These are phyloP conservation scores for Eupristina koningsbergeri DNA, from an alignment of 1,140 invertebrate species.

Conservation along the genomic window DNA sequence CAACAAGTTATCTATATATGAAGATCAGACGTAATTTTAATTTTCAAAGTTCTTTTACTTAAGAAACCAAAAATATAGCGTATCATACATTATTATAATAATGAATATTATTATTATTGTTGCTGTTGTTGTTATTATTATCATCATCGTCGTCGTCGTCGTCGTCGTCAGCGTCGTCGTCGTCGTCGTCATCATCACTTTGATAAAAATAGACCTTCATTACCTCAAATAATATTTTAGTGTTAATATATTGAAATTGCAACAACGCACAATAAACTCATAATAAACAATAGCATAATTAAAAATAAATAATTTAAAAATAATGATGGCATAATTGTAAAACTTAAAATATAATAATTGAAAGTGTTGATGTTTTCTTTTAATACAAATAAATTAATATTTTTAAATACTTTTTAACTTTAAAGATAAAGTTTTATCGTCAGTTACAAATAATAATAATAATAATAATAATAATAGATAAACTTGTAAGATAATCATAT, in stretches of 20 bases:
- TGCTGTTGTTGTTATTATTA: too few relatives aligned
- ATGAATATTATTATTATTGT: background rate
- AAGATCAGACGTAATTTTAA: constrained; percentile 22
- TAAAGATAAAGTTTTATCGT: too few relatives aligned
- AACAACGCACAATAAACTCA: constrained; percentile 12
- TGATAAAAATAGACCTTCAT: background rate
- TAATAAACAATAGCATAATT: background rate
- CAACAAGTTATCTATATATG: background rate
- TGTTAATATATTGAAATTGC: background rate
- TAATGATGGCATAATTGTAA: too few relatives aligned
- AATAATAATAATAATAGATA: constrained; percentile 19
- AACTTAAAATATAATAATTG: too few relatives aligned
- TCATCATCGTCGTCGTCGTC: too few relatives aligned
- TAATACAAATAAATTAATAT: too few relatives aligned
- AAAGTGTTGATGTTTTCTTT: too few relatives aligned
- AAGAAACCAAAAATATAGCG: constrained; percentile 24
- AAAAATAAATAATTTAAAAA: background rate
- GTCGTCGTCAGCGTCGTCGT: too few relatives aligned
- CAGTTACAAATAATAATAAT: too few relatives aligned
- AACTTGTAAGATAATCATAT: constrained; percentile 7
- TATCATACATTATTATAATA: constrained; percentile 17
- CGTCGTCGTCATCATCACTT: too few relatives aligned
- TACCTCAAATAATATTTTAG: background rate
- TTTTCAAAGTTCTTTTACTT: constrained; percentile 25
- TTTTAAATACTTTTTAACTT: too few relatives aligned